A percentile compares a stretch with the other conserved stretches of the same genome.
These are phyloP conservation scores for Nomada fucata DNA, from an alignment of 2,888 invertebrate species.

Conservation along the genomic window DNA sequence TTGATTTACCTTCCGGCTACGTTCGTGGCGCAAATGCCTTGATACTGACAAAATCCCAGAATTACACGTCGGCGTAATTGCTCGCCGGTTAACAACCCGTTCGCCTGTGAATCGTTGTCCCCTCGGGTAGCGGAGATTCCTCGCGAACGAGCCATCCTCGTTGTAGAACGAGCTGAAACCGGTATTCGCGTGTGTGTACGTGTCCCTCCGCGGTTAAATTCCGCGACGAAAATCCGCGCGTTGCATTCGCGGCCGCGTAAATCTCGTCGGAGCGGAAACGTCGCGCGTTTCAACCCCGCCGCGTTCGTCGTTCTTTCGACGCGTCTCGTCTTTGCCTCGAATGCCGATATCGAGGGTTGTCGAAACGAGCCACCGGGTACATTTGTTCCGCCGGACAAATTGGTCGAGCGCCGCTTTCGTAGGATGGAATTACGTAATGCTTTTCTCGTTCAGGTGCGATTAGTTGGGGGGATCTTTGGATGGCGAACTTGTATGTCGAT, in stretches of 20 bases:
- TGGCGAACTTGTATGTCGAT: background rate
- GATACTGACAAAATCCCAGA: background rate
- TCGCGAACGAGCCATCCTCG: conserved; percentile 1
- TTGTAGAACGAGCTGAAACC: background rate
- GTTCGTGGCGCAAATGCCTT: background rate
- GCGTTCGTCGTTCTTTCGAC: conserved; percentile 37
- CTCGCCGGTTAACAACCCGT: conserved; percentile 6
- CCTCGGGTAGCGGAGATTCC: background rate
- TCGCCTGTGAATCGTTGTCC: background rate
- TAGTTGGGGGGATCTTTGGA: background rate
- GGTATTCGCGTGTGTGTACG: background rate
- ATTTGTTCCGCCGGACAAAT: conserved; percentile 6
- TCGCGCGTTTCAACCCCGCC: conserved; percentile 38
- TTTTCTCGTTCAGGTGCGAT: background rate
- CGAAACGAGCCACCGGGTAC: background rate
- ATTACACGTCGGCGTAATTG: conserved; percentile 4
- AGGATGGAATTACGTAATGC: background rate
- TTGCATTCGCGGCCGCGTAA: conserved; percentile 46
- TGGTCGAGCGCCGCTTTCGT: background rate
- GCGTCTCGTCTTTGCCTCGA: conserved; percentile 17
- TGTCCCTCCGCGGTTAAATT: conserved; percentile 7
- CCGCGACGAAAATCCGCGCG: conserved; percentile 34
- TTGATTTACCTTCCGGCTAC: too few species aligned
- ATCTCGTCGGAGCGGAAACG: conserved; percentile 47
- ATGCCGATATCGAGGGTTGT: background rate